Evolutionary conservation across 2,888 invertebrate species (phyloP), one percentile per base, ranked within the genome.

Genomic region (Phaonia tiefii): DNA sequence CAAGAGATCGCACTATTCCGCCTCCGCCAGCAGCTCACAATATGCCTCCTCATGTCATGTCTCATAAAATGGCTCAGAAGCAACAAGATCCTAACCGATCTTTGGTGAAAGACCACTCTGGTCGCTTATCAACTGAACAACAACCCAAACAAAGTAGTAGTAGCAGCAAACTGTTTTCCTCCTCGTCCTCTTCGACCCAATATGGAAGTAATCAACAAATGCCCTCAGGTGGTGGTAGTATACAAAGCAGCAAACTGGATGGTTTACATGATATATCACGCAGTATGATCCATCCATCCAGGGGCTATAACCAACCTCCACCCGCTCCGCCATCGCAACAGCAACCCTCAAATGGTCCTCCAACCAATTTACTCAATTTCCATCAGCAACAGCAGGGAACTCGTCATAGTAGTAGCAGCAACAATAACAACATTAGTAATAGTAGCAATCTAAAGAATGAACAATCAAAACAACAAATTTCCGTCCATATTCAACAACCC

Each of bases 21-120:
- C 67, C 82, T 66, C 85, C 85, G 11, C 63, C 80, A 73, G 84
- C 85, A 15, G 76, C 86, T 3, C 86, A 88, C 15, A 84, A 82
- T 39, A 74, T 84, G 15, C 65, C 78, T 1, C 56, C 81, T 2
- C 80, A 82, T 67, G 54, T 58, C 15, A 71, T 77, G 13, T n/a
- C 79, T 3, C 87, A 88, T 80, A 89, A 89, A 83, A 83, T 87
- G 78, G 69, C 85, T 13, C 84, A 86, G 66, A 86, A 89, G 72
- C 85, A 85, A 63, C 85, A 86, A 60, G 86, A 86, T 39, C 73
- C 80, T 31, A 80, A 39, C 70, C 85, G 85, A 17, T 74, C 82
- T 8, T 82, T 84, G 72, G 82, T 80, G 31, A 85, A 85, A 63
- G 85, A 86, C 22, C 79, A 84, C 63, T 25, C 85, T 31, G 51